Evolutionary conservation across 2,888 invertebrate species (phyloP).

Genomic region (Polymixis lichenea): DNA sequence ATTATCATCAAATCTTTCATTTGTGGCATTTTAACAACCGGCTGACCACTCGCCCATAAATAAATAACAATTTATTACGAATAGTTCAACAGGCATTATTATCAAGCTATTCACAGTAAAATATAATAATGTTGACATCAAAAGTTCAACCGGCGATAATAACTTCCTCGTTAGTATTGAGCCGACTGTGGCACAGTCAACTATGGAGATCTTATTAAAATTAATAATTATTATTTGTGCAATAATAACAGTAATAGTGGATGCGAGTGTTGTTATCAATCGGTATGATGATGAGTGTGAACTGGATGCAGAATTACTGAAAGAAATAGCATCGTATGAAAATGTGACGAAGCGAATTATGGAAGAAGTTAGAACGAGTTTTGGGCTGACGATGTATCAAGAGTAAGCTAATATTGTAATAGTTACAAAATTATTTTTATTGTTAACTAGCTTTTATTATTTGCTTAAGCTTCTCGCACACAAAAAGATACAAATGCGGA

Average conservation of each 20-base stretch:
- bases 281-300: constrained; percentile 68
- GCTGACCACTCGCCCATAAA: neutral
- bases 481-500: too few species aligned
- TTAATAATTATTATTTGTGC: constrained; percentile 54
- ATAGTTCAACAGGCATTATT: constrained; percentile 17
- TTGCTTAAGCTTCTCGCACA: too few species aligned
- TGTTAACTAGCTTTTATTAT: too few species aligned
- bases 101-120: constrained; percentile 17
- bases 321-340: constrained; percentile 91
- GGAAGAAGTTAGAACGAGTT: constrained; percentile 82
- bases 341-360: constrained; percentile 86
- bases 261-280: constrained; percentile 69
- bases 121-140: constrained; percentile 31
- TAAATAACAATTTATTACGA: constrained; percentile 16
- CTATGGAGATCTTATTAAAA: constrained; percentile 54
- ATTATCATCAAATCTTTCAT: neutral
- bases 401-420: constrained; percentile 73
- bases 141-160: constrained; percentile 54
- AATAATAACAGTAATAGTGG: constrained; percentile 39
- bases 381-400: constrained; percentile 88
- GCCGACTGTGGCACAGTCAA: constrained; percentile 25
- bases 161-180: constrained; percentile 50
- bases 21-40: neutral
- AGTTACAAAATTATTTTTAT: too few species aligned
- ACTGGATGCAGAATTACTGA: constrained; percentile 65